These are phyloP conservation scores for Riptortus pedestris DNA, from an alignment of 1,140 invertebrate species.

Conservation along the genomic window DNA sequence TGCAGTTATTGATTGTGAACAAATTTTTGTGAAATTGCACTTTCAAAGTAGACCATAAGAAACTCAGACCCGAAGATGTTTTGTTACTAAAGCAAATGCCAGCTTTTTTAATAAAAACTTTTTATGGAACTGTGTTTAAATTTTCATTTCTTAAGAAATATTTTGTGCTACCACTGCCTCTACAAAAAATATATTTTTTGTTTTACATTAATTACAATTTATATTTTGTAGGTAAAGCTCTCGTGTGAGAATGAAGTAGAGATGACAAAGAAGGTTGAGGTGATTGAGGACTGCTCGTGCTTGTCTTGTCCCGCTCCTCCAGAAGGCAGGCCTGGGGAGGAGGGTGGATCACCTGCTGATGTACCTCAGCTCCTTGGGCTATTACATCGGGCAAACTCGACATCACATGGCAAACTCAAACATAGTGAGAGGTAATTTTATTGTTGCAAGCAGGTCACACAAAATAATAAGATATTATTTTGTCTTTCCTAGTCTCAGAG, in stretches of 20 bases:
- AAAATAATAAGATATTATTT: not conserved
- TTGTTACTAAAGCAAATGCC: no score
- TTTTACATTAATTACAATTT: constrained; percentile 1
- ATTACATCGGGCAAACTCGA: not conserved
- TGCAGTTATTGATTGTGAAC: no score
- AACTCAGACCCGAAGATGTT: no score
- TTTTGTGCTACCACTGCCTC: no score
- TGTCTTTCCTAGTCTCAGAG: not conserved
- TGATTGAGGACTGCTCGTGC: constrained; percentile 53
- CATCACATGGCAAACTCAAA: not conserved
- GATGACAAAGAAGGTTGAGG: constrained; percentile 50
- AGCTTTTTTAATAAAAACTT: no score
- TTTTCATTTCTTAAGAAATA: no score
- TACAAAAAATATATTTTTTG: no score
- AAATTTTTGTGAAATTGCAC: no score
- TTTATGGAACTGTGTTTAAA: no score
- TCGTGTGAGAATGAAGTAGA: constrained; percentile 38
- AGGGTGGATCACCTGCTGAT: constrained; percentile 8
- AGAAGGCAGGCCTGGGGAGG: constrained; percentile 1
- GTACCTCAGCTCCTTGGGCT: constrained; percentile 23
- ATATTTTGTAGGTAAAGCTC: constrained; percentile 39
- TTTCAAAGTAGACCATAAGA: no score
- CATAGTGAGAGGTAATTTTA: not conserved
- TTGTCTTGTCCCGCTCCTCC: constrained; percentile 40
- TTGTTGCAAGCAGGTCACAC: no score